A percentile compares a stretch with the other conserved stretches of the same genome.
phyloP scores from a whole-genome alignment of 2,113 vertebrate genomes.

The Phoxinus phoxinus region DNA sequence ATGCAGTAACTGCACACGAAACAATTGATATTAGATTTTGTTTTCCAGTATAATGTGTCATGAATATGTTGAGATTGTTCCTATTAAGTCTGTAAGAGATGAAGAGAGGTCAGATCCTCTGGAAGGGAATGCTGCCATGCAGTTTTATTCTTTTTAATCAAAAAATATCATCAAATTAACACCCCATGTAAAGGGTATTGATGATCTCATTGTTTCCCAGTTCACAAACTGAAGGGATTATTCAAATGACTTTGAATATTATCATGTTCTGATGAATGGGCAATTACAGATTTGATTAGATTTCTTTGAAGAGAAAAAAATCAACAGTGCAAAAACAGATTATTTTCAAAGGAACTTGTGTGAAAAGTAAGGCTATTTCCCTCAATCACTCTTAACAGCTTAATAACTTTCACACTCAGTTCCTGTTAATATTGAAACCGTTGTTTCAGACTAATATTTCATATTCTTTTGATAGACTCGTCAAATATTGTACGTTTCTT shows the following conservation, averaged over 20 bases:
- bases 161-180: conserved; percentile 28
- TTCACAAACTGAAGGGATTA: conserved; percentile 24
- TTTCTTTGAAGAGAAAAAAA: not conserved
- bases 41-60: not conserved
- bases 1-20: not conserved
- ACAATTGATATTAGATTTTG: not conserved
- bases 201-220: not conserved
- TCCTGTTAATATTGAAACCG: not conserved
- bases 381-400: not conserved
- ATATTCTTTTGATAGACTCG: not conserved
- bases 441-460: not conserved
- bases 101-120: not conserved
- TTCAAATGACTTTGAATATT: not conserved
- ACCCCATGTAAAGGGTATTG: conserved; percentile 6
- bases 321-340: not conserved
- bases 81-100: conserved; percentile 2
- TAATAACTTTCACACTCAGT: not conserved
- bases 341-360: not conserved
- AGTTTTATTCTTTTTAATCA: conserved; percentile 1
- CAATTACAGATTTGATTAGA: not conserved
- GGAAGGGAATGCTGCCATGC: conserved; percentile 1
- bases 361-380: not conserved
- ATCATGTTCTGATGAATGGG: not conserved
- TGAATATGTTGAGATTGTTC: not conserved
- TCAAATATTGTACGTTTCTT: not conserved